Conservation (phyloP, 2,888 invertebrate species). For the Erebia ligea region DNA sequence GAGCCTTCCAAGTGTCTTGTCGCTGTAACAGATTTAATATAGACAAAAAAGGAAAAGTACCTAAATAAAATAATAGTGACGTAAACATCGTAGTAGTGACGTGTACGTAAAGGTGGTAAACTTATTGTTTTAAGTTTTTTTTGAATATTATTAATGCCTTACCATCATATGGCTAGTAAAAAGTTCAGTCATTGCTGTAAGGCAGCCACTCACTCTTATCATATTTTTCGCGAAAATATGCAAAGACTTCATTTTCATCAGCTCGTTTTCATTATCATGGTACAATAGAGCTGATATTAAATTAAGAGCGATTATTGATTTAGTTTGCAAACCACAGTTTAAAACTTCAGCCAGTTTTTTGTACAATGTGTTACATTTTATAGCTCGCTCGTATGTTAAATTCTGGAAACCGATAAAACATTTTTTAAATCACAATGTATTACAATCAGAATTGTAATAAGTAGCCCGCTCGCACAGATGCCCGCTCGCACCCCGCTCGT, state of each 20-base stretch:
- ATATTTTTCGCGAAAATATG: conserved; percentile 58
- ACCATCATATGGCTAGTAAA: conserved; percentile 66
- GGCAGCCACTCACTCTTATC: conserved; percentile 67
- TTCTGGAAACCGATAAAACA: conserved; percentile 49
- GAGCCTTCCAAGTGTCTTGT: conserved; percentile 65
- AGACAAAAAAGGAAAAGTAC: neutral
- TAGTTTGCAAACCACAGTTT: conserved; percentile 50
- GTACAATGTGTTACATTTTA: conserved; percentile 59
- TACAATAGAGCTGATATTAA: conserved; percentile 61
- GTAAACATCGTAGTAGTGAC: too few relatives aligned
- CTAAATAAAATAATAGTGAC: too few relatives aligned
- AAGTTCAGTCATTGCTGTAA: conserved; percentile 60
- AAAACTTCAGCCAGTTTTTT: conserved; percentile 56
- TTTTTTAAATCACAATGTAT: neutral
- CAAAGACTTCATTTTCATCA: conserved; percentile 46
- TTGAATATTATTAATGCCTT: conserved; percentile 36
- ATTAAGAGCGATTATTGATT: conserved; percentile 56
- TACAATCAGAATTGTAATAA: too few relatives aligned
- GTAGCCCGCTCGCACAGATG: too few relatives aligned
- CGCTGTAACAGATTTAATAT: conserved; percentile 51
- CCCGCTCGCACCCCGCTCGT: too few relatives aligned
- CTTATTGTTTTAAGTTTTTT: too few relatives aligned
- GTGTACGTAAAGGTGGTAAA: too few relatives aligned
- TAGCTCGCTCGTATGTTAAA: conserved; percentile 50
- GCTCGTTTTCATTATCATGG: conserved; percentile 47